Base-by-base conservation (phyloP, 2,888 invertebrate species). In the Tachina lurida region DNA sequence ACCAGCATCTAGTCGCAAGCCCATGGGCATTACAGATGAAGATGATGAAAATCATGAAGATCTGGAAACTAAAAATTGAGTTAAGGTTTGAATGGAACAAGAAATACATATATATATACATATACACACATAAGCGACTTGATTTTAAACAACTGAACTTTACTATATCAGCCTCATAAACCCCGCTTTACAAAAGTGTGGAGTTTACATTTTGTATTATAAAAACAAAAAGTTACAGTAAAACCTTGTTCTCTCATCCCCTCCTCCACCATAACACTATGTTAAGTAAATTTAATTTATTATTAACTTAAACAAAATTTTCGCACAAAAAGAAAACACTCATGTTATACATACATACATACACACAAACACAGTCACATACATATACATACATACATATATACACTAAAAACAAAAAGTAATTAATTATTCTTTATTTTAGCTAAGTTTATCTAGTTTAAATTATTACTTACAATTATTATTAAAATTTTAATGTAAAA, bases 1-100 rank as follows among this genome's bases (percentile, higher is more conserved):
- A 19, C 93, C 93, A 60, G 91, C 92, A 76, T 93, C 93, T 86
- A 92, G 91, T 91, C 91, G 92, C 80, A 93, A 93, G 87, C 91
- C 92, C 10, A 85, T 91, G 56, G 90, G 88, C 68, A 88, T 62
- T 56, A 87, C 84, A 84, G 87, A 86, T 79, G 86, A 85, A 52
- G 84, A 87, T 52, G 84, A 84, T 45, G 87, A 83, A 52, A 87
- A 87, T 68, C 52, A 87, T 45, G 74, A 79, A 78, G 54, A 85
- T 71, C 80, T 65, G 54, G 54, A 80, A 60, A 52, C 22, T 13
- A 54, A 49, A 22, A 81, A 77, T 52, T 68, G 41, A 74, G 43
- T 13, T 65, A 19, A 65, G 47, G 73, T 80, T 80, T 47, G 56
- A 19, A 47, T 47, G 15, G 47, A 58, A 31, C 45, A 79, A 70